Base-by-base conservation (phyloP, 2,888 invertebrate genomes). In the Lordiphosa fenestrarum region DNA sequence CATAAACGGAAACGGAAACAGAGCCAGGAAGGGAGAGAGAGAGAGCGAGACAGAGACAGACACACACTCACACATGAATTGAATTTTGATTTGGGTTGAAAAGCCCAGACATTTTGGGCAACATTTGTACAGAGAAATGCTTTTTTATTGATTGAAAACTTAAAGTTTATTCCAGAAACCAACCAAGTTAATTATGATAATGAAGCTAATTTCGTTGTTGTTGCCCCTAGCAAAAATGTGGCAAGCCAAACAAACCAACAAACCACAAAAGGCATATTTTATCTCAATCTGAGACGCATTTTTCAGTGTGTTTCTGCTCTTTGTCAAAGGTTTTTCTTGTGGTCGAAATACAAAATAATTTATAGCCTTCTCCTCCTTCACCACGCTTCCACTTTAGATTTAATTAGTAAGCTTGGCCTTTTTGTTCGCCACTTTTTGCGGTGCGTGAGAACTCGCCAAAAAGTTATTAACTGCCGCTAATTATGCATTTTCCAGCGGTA, bases 401-500 rank as follows among this genome's bases (percentile, higher is more conserved):
- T 74, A 73, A 74, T 73, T 73, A 73, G 72, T 71, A 69, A 66
- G 71, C 69, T 74, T 66, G 60, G 61, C 51, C 38, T 63, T 47
- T 62, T 47, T 40, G 9, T 40, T 6, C 10, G 9, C 19, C 1
- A 9, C 21, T 42, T 42, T 42, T 36, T 25, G 53, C 30, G 46
- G 56, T 65, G 73, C 62, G 73, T 64, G 74, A 64, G 63, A 71
- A 66, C 56, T 72, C 64, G 73, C 64, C 49, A 55, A 62, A 74
- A 76, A 74, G 76, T 74, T 74, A 76, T 74, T 74, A 76, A 74
- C 76, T 76, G 76, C 76, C 66, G 62, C 74, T 74, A 74, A 74
- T 74, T 74, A 74, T 66, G 66, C 76, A 74, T 68, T 69, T 56
- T 55, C 64, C 50, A 54, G 61, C 61, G 63, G 72, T 59, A 72